phyloP scores from a whole-genome alignment of 2,113 vertebrate species.

The Planiliza haematocheilus region DNA sequence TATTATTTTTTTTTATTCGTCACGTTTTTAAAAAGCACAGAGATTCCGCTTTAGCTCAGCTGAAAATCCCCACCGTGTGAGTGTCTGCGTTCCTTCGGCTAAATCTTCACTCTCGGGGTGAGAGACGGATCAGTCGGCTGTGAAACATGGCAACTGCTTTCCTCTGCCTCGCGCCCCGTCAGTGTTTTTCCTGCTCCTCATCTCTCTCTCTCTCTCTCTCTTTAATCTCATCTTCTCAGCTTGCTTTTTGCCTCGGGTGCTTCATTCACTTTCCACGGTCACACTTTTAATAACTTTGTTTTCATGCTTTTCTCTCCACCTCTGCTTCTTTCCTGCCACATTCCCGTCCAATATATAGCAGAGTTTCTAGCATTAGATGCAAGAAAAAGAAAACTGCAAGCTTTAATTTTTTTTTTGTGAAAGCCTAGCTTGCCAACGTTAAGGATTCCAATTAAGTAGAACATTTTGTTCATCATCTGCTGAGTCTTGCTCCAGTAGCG shows the following conservation, averaged over 20 bases:
- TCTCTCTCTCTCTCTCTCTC: neutral
- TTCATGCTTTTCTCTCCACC: neutral
- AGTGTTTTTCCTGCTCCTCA: neutral
- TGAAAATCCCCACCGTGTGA: neutral
- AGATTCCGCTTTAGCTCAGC: neutral
- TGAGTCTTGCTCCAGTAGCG: too few species aligned
- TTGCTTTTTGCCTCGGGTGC: constrained; percentile 5
- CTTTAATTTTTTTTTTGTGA: too few species aligned
- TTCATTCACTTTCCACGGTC: constrained; percentile 15
- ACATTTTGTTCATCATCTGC: too few species aligned
- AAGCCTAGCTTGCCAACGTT: too few species aligned
- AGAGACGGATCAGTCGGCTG: constrained; percentile 12
- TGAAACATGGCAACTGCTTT: constrained; percentile 3
- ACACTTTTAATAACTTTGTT: neutral
- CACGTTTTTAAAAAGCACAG: neutral
- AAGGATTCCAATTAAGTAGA: too few species aligned
- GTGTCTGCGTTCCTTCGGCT: neutral
- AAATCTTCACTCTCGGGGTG: neutral
- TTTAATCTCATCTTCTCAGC: constrained; percentile 10
- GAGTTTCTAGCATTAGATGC: neutral
- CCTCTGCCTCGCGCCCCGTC: neutral
- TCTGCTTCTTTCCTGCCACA: too few species aligned
- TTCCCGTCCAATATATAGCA: neutral
- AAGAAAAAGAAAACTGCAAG: too few species aligned
- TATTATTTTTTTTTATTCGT: neutral